Base-by-base conservation (phyloP, 2,113 vertebrate genomes). In the Ptyas mucosa region DNA sequence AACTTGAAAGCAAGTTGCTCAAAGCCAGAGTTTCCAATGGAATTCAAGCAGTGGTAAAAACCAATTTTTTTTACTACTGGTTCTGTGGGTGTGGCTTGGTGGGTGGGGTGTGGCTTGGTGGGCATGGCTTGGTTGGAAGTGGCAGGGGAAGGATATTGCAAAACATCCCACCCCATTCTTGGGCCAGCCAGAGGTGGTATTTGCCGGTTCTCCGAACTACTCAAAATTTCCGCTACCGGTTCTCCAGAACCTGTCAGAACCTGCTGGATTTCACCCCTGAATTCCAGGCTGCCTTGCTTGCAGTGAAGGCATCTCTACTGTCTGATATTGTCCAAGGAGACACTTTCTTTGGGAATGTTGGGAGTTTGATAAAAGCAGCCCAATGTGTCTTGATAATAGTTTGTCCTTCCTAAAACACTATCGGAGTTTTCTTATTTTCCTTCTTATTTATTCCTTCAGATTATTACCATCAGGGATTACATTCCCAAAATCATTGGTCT, bases 391-490 rank as follows among this genome's bases (percentile, higher is more conserved):
- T 24, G 9, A 55, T n/a, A 20, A 49, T 9, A 39, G 20, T 21
- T 81, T 81, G 34, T 43, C 18, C 69, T 81, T 81, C 18, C 34
- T 81, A 39, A 92, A 53, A 3, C 53, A 18, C 29, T 89, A 11
- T 14, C 3, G 52, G 94, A 90, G n/a, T 2, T 1, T 0, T 93
- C 39, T 92, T 52, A 0, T 64, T 87, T 95, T 8, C 94, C 88
- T 95, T 86, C 91, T 18, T 94, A 88, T 64, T 81, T 81, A n/a
- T 91, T 95, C 52, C 94, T 94, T 2, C 94, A 99, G 99, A 98
- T 99, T 87, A 98, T 99, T 96, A 99, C 98, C 61, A 95, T 99
- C 96, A 98, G 98, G 96, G 99, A 99, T 94, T 99, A 99, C 11
- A 34, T 99, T 95, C 99, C 99, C 24, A 99, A 98, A 96, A 98